Evolutionary conservation across 2,888 invertebrate species (phyloP).

Genomic region (Euproctis similis): DNA sequence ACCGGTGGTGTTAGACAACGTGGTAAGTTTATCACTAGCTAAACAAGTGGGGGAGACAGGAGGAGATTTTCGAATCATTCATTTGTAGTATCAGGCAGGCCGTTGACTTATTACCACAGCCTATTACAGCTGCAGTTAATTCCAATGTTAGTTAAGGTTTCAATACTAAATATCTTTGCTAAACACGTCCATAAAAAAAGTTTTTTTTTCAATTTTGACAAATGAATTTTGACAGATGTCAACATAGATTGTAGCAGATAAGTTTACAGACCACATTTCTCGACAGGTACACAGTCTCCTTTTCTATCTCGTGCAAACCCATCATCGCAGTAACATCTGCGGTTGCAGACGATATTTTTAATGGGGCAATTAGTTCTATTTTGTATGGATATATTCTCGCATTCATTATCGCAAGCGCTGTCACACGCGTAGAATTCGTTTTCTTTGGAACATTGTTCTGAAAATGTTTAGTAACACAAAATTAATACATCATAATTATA

Average conservation of each 20-base stretch:
- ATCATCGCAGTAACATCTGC: conserved; percentile 7
- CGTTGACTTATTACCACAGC: too few species aligned
- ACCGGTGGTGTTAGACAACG: too few species aligned
- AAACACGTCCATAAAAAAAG: too few species aligned
- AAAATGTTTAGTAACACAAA: too few species aligned
- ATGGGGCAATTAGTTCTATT: conserved; percentile 7
- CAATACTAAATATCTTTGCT: too few species aligned
- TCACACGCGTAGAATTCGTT: conserved; percentile 6
- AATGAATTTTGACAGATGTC: not conserved
- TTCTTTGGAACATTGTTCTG: conserved; percentile 4
- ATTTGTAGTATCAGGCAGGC: too few species aligned
- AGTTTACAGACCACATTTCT: conserved; percentile 3
- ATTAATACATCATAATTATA: too few species aligned
- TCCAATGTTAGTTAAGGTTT: too few species aligned
- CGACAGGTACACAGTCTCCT: conserved; percentile 3
- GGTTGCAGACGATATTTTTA: conserved; percentile 3
- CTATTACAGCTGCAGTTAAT: too few species aligned
- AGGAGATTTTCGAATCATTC: too few species aligned
- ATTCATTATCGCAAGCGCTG: conserved; percentile 7
- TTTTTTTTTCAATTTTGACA: not conserved
- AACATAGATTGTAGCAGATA: not conserved
- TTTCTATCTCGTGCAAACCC: conserved; percentile 7
- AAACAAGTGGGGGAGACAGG: too few species aligned
- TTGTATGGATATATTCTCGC: conserved; percentile 1
- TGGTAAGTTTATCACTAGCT: too few species aligned